A percentile compares a stretch with the other conserved stretches of the same genome.
Conservation (phyloP, 2,113 vertebrate genomes). For the Oceanites oceanicus region DNA sequence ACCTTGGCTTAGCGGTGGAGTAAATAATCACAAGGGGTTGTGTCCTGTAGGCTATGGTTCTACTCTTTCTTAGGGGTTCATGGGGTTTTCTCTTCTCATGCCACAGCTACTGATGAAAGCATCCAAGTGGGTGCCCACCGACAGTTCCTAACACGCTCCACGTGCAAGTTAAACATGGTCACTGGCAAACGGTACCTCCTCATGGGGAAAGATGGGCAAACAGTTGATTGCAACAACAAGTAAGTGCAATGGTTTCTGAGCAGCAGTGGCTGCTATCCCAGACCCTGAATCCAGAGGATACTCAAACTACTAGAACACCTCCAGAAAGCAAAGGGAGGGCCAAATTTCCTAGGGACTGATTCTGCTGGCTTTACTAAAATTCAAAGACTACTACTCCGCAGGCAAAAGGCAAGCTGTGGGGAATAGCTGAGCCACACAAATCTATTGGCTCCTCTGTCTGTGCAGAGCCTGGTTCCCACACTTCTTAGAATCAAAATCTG, state of each 20-base stretch:
- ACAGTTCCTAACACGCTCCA: conserved; percentile 26
- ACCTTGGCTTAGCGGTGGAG: background rate
- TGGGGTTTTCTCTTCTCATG: background rate
- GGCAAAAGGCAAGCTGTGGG: background rate
- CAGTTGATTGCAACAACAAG: conserved; percentile 5
- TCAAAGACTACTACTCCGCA: background rate
- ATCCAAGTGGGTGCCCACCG: conserved; percentile 21
- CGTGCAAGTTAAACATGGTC: conserved; percentile 39
- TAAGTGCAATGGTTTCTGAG: conserved; percentile 16
- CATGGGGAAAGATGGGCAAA: conserved; percentile 63
- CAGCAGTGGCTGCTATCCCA: accelerated
- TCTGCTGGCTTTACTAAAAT: background rate
- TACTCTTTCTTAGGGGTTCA: background rate
- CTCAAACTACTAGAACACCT: background rate
- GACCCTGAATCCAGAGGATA: background rate
- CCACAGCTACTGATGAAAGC: conserved; percentile 34
- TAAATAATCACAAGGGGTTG: background rate
- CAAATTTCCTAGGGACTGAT: background rate
- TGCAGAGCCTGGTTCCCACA: background rate
- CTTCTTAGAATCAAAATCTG: background rate
- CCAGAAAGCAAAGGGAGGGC: background rate
- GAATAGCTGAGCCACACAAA: background rate
- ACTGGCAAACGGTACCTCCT: conserved; percentile 56
- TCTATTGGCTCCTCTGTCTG: background rate
- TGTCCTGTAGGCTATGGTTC: background rate